phyloP scores from a whole-genome alignment of 2,797 vertebrate species.

The Rachycentron canadum region DNA sequence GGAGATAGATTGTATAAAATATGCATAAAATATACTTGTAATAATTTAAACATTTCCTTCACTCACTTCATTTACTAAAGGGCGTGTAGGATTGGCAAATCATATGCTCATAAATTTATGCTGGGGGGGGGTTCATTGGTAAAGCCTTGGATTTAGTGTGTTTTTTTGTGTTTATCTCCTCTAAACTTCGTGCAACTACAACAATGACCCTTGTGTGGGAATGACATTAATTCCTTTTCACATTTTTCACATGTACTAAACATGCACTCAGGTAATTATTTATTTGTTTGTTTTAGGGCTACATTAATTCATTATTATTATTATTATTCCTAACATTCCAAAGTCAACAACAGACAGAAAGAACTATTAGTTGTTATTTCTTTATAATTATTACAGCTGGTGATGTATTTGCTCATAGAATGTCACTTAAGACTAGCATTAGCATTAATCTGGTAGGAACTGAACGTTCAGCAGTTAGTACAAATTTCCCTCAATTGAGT shows the following conservation, averaged over 20 bases:
- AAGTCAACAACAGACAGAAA: background rate
- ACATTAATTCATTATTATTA: too few species aligned
- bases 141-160: too few species aligned
- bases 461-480: background rate
- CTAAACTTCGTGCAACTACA: conserved; percentile 12
- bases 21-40: conserved; percentile 5
- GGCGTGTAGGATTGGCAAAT: background rate
- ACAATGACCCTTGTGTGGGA: conserved; percentile 56
- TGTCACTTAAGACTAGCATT: conserved; percentile 11
- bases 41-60: conserved; percentile 11
- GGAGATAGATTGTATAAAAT: background rate
- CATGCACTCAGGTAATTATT: conserved; percentile 4
- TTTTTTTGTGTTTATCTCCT: conserved; percentile 37
- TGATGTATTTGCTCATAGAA: conserved; percentile 3
- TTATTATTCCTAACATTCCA: too few species aligned
- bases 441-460: background rate
- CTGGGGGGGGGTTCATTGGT: too few species aligned
- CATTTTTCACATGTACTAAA: conserved; percentile 31
- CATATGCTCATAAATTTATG: background rate
- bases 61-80: conserved; percentile 19
- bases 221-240: conserved; percentile 46
- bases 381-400: background rate
- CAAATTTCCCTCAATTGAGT: background rate
- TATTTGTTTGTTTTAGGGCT: conserved; percentile 28
- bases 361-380: background rate